Evolutionary conservation across 2,113 vertebrate species (phyloP).

Genomic region (Malurus cyaneus): DNA sequence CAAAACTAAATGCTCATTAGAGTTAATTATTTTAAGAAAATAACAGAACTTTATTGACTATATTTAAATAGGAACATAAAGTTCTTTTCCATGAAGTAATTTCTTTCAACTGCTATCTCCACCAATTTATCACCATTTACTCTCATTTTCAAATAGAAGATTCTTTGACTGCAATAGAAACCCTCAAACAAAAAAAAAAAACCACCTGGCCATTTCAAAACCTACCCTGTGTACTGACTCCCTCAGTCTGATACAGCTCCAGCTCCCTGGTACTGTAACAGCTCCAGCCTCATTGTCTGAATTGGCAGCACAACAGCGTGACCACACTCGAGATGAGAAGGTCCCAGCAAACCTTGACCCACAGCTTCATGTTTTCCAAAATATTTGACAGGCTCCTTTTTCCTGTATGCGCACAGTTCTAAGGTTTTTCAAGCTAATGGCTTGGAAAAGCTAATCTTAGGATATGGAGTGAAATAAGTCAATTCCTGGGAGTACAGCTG

Average conservation of each 20-base stretch:
- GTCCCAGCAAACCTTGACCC: background rate
- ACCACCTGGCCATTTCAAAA: background rate
- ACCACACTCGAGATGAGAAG: background rate
- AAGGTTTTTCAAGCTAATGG: background rate
- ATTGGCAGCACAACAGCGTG: background rate
- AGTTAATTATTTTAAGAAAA: conserved; percentile 68
- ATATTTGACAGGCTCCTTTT: background rate
- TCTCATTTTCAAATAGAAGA: background rate
- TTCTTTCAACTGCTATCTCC: background rate
- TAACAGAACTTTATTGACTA: background rate
- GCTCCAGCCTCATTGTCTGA: background rate
- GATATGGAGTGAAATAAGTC: background rate
- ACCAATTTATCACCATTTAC: background rate
- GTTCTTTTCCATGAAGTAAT: background rate
- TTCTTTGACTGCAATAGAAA: background rate
- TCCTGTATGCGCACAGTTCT: accelerated
- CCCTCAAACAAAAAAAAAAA: background rate
- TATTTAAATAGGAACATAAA: background rate
- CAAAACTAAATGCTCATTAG: conserved; percentile 45
- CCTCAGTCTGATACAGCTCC: background rate
- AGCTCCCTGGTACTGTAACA: background rate
- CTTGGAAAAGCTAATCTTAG: background rate
- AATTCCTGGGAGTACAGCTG: background rate
- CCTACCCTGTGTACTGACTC: accelerated
- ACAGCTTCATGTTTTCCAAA: background rate